Evolutionary conservation across 1,140 invertebrate species (phyloP).

Genomic region (Phymorhynchus buccinoides): DNA sequence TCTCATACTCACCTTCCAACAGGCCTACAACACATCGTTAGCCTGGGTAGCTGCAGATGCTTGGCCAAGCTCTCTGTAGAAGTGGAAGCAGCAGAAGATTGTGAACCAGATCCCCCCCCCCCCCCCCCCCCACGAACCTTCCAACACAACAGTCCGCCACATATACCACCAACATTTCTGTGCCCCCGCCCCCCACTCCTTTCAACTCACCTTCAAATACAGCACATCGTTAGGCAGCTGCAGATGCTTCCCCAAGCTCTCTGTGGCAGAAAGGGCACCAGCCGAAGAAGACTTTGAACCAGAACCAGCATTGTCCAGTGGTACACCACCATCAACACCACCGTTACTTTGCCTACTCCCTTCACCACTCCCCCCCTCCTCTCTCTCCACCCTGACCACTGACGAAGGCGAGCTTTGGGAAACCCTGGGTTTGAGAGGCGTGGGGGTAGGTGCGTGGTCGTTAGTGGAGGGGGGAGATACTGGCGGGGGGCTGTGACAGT

Average conservation of each 20-base stretch:
- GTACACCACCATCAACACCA: background rate
- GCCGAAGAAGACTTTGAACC: too few species aligned
- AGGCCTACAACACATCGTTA: too few species aligned
- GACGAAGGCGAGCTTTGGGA: background rate
- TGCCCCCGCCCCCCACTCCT: too few species aligned
- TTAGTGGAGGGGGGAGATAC: background rate
- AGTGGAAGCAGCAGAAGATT: too few species aligned
- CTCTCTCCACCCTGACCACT: slow-evolving; percentile 25
- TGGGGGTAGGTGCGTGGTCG: background rate
- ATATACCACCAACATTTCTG: too few species aligned
- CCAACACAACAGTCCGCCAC: too few species aligned
- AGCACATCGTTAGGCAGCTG: slow-evolving; percentile 65
- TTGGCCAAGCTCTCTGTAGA: too few species aligned
- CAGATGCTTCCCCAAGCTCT: slow-evolving; percentile 54
- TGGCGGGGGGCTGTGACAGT: background rate
- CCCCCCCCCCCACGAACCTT: too few species aligned
- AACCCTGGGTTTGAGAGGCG: background rate
- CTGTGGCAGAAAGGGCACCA: slow-evolving; percentile 35
- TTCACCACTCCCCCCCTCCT: slow-evolving; percentile 10
- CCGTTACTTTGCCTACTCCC: slow-evolving; percentile 22
- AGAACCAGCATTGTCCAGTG: background rate
- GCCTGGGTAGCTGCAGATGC: too few species aligned
- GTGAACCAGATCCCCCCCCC: too few species aligned
- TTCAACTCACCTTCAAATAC: slow-evolving; percentile 49
- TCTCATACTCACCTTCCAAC: too few species aligned